Base-by-base conservation (phyloP, 2,797 vertebrate genomes). In the Monodelphis domestica region DNA sequence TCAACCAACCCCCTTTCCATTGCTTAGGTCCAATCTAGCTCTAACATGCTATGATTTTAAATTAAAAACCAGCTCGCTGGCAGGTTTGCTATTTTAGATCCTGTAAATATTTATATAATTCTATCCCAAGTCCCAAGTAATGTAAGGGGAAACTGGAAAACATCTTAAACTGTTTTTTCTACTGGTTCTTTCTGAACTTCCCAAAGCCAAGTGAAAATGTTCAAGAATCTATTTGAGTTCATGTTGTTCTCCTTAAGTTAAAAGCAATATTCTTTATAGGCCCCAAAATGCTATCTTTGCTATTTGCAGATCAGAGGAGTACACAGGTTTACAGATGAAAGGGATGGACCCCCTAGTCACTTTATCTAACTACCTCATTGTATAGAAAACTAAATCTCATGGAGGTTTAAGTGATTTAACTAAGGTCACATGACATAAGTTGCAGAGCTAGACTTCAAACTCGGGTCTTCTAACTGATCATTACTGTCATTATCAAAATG, bases 241-340 rank as follows among this genome's bases (percentile, higher is more conserved):
- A 87, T 29, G 52, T 57, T 84, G 26, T 63, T 94, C 87, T 94
- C 90, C 33, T 70, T 45, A 84, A 26, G 63, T 87, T 33, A 63
- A 54, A 84, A 11, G 30, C 38, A 84, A 45, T 17, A 70, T n/a
- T n/a, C 59, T 78, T 84, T 50, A 50, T 26, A 4, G 21, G 70
- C 12, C 57, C 0, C 89, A 3, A 54, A 51, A 89, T 12, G 4
- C 10, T 38, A 56, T 26, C 45, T 53, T 89, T 59, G 78, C n/a
- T 53, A 91, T 12, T 38, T 52, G 2, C 28, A 45, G 7, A 87
- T n/a, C 87, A 53, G 84, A 57, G 91, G n/a, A 70, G 78, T n/a
- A n/a, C 56, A 89, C 38, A 57, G 30, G 11, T 11, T 88, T 56
- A 70, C 63, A 70, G n/a, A 70, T 38, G 17, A 45, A 78, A 84